phyloP scores from a whole-genome alignment of 2,888 invertebrate species.

The Cancer borealis region DNA sequence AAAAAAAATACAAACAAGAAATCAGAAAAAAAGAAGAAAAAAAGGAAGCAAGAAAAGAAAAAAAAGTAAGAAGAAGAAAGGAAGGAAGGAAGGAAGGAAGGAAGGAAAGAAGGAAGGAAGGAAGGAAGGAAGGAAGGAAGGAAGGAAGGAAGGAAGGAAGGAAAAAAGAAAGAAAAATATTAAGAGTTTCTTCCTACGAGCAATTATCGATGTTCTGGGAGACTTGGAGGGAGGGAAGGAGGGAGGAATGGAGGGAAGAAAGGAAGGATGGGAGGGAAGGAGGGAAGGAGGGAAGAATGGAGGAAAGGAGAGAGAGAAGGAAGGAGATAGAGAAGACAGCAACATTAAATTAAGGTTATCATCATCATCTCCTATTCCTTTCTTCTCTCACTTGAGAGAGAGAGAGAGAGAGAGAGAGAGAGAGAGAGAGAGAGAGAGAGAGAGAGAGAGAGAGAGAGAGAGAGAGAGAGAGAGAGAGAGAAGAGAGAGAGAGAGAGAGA shows the following conservation, averaged over 20 bases:
- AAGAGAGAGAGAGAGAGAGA: too few relatives aligned
- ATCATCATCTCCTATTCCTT: not conserved
- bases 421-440: too few relatives aligned
- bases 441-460: too few relatives aligned
- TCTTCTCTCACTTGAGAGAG: not conserved
- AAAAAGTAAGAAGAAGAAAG: not conserved
- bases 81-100: not conserved
- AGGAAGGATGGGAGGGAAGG: not conserved
- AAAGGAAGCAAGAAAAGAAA: not conserved
- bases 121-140: not conserved
- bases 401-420: too few relatives aligned
- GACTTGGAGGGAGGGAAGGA: not conserved
- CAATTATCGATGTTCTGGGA: constrained; percentile 26
- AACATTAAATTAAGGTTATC: constrained; percentile 1
- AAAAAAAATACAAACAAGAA: not conserved
- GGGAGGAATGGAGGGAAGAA: not conserved
- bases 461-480: too few relatives aligned
- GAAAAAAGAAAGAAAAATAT: not conserved
- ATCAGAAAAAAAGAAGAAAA: too few relatives aligned
- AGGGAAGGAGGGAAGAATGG: not conserved
- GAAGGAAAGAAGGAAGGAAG: not conserved
- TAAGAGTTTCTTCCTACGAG: not conserved
- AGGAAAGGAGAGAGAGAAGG: not conserved
- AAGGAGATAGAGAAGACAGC: not conserved
- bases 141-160: not conserved